Evolutionary conservation across 2,888 invertebrate genomes (phyloP).

Genomic region (Pomacea canaliculata): DNA sequence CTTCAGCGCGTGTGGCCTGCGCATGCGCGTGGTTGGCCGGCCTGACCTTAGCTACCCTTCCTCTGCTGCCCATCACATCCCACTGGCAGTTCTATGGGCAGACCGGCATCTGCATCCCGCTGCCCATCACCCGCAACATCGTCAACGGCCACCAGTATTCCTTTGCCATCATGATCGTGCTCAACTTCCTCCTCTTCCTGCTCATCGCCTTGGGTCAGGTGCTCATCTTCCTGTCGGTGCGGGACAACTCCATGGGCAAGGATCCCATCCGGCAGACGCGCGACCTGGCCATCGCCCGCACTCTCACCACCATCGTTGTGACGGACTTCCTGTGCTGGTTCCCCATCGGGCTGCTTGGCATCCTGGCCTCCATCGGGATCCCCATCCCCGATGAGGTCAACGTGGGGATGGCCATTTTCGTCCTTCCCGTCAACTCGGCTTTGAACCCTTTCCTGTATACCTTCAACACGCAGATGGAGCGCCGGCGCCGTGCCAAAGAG

Average conservation of each 20-base stretch:
- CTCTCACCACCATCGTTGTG: conserved; percentile 28
- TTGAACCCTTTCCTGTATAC: conserved; percentile 69
- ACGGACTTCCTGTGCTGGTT: conserved; percentile 37
- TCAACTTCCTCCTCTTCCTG: conserved; percentile 31
- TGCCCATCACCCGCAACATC: conserved; percentile 29
- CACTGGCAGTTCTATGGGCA: conserved; percentile 33
- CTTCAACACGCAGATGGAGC: conserved; percentile 30
- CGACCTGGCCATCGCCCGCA: conserved; percentile 33
- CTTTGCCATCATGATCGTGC: conserved; percentile 31
- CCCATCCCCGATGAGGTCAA: conserved; percentile 33
- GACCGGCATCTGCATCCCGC: conserved; percentile 32
- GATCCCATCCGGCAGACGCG: conserved; percentile 17
- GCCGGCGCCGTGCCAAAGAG: conserved; percentile 19
- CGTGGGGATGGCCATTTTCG: conserved; percentile 63
- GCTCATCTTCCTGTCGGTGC: conserved; percentile 31
- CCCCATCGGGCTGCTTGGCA: conserved; percentile 30
- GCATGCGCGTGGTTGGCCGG: conserved; percentile 25
- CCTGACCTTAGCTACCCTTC: conserved; percentile 23
- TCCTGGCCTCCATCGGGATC: conserved; percentile 24
- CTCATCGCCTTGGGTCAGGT: conserved; percentile 32
- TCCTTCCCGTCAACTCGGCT: conserved; percentile 73
- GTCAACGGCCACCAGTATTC: conserved; percentile 29
- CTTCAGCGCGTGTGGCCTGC: conserved; percentile 30
- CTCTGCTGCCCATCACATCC: conserved; percentile 28
- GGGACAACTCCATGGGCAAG: conserved; percentile 15